phyloP scores from a whole-genome alignment of 2,888 invertebrate species.

The Tenthredo notha region DNA sequence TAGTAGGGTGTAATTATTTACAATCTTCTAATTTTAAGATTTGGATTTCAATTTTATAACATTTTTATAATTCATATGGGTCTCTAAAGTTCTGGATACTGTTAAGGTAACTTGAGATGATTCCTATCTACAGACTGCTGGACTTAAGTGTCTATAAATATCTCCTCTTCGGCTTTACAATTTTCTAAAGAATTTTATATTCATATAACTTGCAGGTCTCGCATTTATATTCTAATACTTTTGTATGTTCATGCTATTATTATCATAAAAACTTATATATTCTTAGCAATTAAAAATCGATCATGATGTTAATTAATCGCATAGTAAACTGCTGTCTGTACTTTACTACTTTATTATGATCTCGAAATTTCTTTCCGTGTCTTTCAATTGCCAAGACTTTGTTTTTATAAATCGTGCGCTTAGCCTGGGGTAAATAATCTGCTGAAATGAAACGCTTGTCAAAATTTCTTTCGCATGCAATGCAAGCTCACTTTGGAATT shows the following conservation, averaged over 20 bases:
- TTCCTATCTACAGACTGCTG: conserved; percentile 30
- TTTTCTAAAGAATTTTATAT: conserved; percentile 20
- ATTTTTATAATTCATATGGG: conserved; percentile 39
- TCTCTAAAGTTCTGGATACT: conserved; percentile 49
- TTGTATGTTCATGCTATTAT: not conserved
- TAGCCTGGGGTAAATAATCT: conserved; percentile 2
- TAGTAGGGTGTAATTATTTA: conserved; percentile 58
- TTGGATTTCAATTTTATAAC: conserved; percentile 57
- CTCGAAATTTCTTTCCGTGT: not conserved
- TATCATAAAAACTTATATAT: not conserved
- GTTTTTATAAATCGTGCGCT: not conserved
- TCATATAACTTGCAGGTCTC: conserved; percentile 25
- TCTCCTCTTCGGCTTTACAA: conserved; percentile 36
- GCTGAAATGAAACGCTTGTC: not conserved
- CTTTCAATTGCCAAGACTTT: not conserved
- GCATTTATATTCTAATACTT: conserved; percentile 31
- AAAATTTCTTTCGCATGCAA: conserved; percentile 27
- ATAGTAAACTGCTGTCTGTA: conserved; percentile 12
- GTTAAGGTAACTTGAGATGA: conserved; percentile 47
- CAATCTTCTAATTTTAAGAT: conserved; percentile 57
- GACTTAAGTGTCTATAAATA: conserved; percentile 43
- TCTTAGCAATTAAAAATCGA: not conserved
- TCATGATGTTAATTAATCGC: not conserved
- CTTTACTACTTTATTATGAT: not conserved
- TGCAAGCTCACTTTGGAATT: conserved; percentile 57